Conservation (phyloP, 2,113 vertebrate species). For the Chaetops frenatus region DNA sequence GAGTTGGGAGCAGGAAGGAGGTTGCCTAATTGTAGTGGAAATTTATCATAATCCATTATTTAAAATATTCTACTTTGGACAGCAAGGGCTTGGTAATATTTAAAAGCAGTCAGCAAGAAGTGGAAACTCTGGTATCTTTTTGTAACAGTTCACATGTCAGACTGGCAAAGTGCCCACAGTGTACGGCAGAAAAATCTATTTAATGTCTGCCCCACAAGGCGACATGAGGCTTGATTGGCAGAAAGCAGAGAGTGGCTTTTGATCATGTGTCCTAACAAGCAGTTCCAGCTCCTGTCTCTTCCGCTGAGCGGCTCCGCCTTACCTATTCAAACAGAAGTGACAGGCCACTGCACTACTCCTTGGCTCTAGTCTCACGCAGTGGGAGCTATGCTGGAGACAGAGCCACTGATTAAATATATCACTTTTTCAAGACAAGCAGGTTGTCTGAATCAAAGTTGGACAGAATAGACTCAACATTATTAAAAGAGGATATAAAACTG, state of each 20-base stretch:
- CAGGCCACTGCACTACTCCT: constrained; percentile 84
- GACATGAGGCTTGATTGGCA: constrained; percentile 95
- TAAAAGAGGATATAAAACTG: constrained; percentile 80
- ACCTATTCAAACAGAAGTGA: constrained; percentile 98
- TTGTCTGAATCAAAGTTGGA: constrained; percentile 85
- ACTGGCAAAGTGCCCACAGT: constrained; percentile 84
- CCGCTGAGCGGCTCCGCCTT: constrained; percentile 89
- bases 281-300: constrained; percentile 94
- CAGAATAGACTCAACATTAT: constrained; percentile 80
- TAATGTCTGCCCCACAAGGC: constrained; percentile 92
- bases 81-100: constrained; percentile 70
- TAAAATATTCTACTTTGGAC: constrained; percentile 70
- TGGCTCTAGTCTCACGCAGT: constrained; percentile 82
- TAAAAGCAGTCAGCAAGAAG: constrained; percentile 75
- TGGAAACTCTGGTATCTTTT: constrained; percentile 79
- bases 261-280: constrained; percentile 98
- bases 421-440: constrained; percentile 83
- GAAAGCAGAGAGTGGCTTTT: constrained; percentile 91
- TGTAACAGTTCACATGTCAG: constrained; percentile 90
- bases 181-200: constrained; percentile 86
- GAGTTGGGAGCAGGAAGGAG: constrained; percentile 41
- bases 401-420: constrained; percentile 82
- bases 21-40: constrained; percentile 41
- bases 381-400: constrained; percentile 75
- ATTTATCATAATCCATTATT: constrained; percentile 69